phyloP scores from a whole-genome alignment of 2,888 invertebrate species.

The Eristalis tenax region DNA sequence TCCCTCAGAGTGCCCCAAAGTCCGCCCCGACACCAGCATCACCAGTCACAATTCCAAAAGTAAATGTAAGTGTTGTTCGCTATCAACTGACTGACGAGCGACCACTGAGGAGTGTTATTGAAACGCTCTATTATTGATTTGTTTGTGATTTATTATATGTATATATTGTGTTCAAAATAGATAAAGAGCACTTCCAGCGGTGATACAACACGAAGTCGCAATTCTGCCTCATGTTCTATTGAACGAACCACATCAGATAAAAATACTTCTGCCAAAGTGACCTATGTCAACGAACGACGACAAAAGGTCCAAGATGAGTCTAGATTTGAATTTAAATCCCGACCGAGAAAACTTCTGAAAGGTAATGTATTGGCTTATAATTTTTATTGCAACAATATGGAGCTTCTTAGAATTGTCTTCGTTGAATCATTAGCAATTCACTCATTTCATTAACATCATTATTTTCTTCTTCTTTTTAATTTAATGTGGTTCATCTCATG shows the following conservation, averaged over 20 bases:
- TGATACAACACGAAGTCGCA: constrained; percentile 81
- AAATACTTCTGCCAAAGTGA: constrained; percentile 78
- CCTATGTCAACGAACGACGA: constrained; percentile 80
- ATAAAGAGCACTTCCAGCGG: constrained; percentile 81
- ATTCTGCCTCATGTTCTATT: constrained; percentile 80
- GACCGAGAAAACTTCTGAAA: constrained; percentile 80
- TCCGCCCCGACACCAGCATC: constrained; percentile 79
- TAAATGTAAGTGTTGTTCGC: constrained; percentile 73
- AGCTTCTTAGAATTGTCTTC: constrained; percentile 9
- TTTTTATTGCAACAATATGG: background rate
- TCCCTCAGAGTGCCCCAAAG: constrained; percentile 76
- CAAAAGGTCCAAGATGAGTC: constrained; percentile 78
- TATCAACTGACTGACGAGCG: background rate
- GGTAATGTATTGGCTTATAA: constrained; percentile 74
- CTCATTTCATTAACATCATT: no score
- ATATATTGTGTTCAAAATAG: constrained; percentile 70
- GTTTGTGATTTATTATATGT: constrained; percentile 4
- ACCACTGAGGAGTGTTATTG: background rate
- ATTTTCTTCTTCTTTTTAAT: no score
- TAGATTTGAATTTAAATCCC: constrained; percentile 79
- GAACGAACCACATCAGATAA: constrained; percentile 80
- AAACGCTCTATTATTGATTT: background rate
- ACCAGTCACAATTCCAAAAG: constrained; percentile 79
- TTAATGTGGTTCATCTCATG: no score
- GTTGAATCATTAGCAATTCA: background rate